Percentiles rank a stretch among this genome's conserved stretches.
phyloP scores from a whole-genome alignment of 2,113 vertebrate species.

The Oncorhynchus kisutch region DNA sequence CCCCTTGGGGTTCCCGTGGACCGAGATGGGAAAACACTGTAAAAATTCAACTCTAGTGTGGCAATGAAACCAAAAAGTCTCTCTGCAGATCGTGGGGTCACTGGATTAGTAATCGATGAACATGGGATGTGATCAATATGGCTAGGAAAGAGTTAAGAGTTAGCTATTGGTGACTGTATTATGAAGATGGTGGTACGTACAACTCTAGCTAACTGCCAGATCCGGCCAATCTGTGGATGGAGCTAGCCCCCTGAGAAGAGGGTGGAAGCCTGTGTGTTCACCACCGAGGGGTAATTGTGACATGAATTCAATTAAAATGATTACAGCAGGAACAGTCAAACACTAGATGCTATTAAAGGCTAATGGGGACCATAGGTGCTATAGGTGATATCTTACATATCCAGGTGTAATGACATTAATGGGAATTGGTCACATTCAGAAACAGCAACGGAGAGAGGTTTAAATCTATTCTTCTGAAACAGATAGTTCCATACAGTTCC shows the following conservation, averaged over 20 bases:
- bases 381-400: slow-evolving; percentile 13
- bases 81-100: not conserved
- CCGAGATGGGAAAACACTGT: no score
- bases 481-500: slow-evolving; percentile 43
- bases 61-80: no score
- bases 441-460: slow-evolving; percentile 7
- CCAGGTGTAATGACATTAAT: slow-evolving; percentile 28
- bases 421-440: slow-evolving; percentile 1
- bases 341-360: slow-evolving; percentile 27
- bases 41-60: not conserved
- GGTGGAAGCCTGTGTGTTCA: slow-evolving; percentile 4
- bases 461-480: slow-evolving; percentile 41
- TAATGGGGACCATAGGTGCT: slow-evolving; percentile 5
- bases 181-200: not conserved
- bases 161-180: not conserved
- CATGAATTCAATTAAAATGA: slow-evolving; percentile 43
- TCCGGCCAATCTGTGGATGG: not conserved
- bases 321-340: slow-evolving; percentile 54
- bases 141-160: no score
- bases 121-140: slow-evolving; percentile 39
- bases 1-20: no score
- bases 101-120: not conserved
- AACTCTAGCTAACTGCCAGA: not conserved
- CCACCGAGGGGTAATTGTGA: slow-evolving; percentile 48
- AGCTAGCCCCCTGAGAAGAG: not conserved